Conservation (phyloP, 2,888 invertebrate genomes). For the Rhamnusium bicolor region DNA sequence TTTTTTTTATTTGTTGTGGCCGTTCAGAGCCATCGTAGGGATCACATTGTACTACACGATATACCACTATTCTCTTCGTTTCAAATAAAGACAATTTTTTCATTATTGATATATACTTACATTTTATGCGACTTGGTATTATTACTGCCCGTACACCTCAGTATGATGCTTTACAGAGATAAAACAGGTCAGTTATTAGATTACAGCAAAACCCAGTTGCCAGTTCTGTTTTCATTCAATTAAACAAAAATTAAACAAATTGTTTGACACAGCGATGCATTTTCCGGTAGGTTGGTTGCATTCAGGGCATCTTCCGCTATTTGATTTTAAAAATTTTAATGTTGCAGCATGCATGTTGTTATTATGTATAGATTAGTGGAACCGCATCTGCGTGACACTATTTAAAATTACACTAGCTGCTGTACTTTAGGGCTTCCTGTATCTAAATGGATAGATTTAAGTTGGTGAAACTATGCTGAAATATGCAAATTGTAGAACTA, state of each 20-base stretch:
- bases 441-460: slow-evolving; percentile 13
- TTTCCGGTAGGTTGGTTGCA: slow-evolving; percentile 6
- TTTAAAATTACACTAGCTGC: slow-evolving; percentile 22
- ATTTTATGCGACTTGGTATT: background rate
- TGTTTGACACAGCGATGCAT: slow-evolving; percentile 7
- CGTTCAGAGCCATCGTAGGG: no score
- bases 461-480: slow-evolving; percentile 1
- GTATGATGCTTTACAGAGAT: background rate
- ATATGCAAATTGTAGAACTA: slow-evolving; percentile 16
- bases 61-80: no score
- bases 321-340: slow-evolving; percentile 5
- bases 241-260: slow-evolving; percentile 26
- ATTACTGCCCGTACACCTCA: background rate
- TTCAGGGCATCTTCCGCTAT: background rate
- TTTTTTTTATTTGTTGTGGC: no score
- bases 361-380: slow-evolving; percentile 28
- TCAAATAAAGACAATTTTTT: no score
- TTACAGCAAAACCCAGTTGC: slow-evolving; percentile 25
- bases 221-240: slow-evolving; percentile 28
- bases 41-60: no score
- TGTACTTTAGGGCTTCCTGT: slow-evolving; percentile 34
- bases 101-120: no score
- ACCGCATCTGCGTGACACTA: slow-evolving; percentile 15
- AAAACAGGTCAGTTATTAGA: slow-evolving; percentile 23
- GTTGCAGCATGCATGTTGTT: background rate